Percentiles rank a stretch among this genome's conserved stretches.
These are phyloP conservation scores for Lutraria lutraria DNA, from an alignment of 2,888 invertebrate species.

Conservation along the genomic window DNA sequence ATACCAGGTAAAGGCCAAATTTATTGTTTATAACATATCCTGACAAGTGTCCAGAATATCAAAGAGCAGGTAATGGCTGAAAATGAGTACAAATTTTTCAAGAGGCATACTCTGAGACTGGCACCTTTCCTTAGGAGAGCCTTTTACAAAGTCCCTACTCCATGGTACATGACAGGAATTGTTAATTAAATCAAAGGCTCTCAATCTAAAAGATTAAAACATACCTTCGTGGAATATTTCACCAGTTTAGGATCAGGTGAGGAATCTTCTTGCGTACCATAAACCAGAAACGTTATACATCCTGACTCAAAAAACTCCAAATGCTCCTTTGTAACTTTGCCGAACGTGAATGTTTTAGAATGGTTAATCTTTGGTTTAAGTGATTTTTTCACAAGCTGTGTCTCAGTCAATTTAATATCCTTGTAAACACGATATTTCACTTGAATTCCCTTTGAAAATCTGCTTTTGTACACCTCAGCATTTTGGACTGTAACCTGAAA, in stretches of 20 bases:
- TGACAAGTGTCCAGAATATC: too few species aligned
- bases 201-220: slow-evolving; percentile 17
- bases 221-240: slow-evolving; percentile 86
- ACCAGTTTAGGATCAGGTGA: slow-evolving; percentile 81
- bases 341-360: slow-evolving; percentile 82
- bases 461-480: slow-evolving; percentile 83
- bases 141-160: too few species aligned
- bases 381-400: slow-evolving; percentile 81
- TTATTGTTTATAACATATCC: too few species aligned
- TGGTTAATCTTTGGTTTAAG: slow-evolving; percentile 85
- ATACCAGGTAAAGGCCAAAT: too few species aligned
- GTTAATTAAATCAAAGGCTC: too few species aligned
- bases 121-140: too few species aligned
- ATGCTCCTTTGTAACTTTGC: slow-evolving; percentile 83
- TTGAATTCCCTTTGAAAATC: slow-evolving; percentile 84
- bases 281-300: slow-evolving; percentile 85
- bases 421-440: slow-evolving; percentile 84
- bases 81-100: too few species aligned
- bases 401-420: slow-evolving; percentile 80
- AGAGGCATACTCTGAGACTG: too few species aligned
- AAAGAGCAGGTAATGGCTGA: too few species aligned
- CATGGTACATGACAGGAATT: too few species aligned
- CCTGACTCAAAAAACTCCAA: slow-evolving; percentile 86
- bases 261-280: slow-evolving; percentile 86
- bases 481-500: slow-evolving; percentile 81